A percentile compares a stretch with the other conserved stretches of the same genome.
phyloP scores from a whole-genome alignment of 2,113 vertebrate species.

The Poeciliopsis retropinna region DNA sequence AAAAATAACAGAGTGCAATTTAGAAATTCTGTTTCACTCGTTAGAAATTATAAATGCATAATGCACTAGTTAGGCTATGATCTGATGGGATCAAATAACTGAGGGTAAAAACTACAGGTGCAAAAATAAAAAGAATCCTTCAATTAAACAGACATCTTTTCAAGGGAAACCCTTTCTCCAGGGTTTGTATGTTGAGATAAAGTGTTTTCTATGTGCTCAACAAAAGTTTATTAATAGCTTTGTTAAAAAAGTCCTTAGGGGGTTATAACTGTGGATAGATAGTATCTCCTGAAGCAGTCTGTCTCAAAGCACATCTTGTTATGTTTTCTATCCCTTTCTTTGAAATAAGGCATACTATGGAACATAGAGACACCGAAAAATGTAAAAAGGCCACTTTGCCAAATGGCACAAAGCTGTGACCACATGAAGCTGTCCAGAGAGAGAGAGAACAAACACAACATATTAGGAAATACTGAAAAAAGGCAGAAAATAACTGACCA shows the following conservation, averaged over 20 bases:
- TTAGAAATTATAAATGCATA: background rate
- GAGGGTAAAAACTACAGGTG: background rate
- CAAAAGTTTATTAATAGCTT: background rate
- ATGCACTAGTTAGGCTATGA: background rate
- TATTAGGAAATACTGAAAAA: slow-evolving; percentile 1
- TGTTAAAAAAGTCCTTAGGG: background rate
- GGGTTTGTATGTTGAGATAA: background rate
- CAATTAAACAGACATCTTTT: background rate
- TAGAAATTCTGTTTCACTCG: background rate
- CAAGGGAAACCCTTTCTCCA: background rate
- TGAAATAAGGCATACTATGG: background rate
- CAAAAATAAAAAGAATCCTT: background rate
- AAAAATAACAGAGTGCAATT: background rate
- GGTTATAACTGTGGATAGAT: background rate
- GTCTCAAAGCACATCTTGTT: background rate
- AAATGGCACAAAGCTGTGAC: background rate
- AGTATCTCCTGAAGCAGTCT: background rate
- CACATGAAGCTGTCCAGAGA: slow-evolving; percentile 9
- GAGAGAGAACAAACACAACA: background rate
- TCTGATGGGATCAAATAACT: background rate
- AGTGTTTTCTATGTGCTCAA: background rate
- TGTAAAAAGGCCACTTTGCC: background rate
- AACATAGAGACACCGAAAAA: background rate
- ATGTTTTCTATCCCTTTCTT: background rate
- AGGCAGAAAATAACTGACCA: background rate